Percentiles rank a stretch among this genome's conserved stretches.
Conservation (phyloP, 2,113 vertebrate genomes). For the Archocentrus centrarchus region DNA sequence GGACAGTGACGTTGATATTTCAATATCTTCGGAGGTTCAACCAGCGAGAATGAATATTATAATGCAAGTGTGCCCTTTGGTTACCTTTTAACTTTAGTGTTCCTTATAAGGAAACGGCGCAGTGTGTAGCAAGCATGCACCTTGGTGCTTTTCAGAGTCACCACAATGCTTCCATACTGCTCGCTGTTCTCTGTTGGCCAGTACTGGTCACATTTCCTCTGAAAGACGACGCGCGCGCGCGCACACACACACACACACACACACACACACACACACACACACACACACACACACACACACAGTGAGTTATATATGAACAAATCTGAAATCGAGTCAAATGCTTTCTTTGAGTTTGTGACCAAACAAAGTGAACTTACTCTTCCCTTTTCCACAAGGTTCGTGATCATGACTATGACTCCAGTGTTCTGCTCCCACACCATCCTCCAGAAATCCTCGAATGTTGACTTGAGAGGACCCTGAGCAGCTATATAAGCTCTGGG, state of each 20-base stretch:
- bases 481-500: constrained; percentile 97
- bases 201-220: constrained; percentile 99
- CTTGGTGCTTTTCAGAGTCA: constrained; percentile 95
- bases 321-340: not conserved
- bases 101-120: constrained; percentile 91
- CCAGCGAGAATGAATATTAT: not conserved
- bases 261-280: too few relatives aligned
- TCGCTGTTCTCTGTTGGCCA: constrained; percentile 97
- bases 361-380: constrained; percentile 83
- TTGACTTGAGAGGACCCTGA: constrained; percentile 98
- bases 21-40: not conserved
- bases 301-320: not conserved
- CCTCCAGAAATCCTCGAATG: constrained; percentile 99
- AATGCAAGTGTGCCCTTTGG: not conserved
- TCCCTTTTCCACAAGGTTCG: constrained; percentile 99
- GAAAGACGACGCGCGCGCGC: constrained; percentile 9
- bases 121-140: constrained; percentile 96
- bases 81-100: constrained; percentile 96
- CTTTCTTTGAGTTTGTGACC: not conserved
- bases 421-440: constrained; percentile 99
- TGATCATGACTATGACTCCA: constrained; percentile 98
- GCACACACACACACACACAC: too few relatives aligned
- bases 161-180: constrained; percentile 95
- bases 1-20: not conserved
- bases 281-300: not conserved